A percentile compares a stretch with the other conserved stretches of the same genome.
Evolutionary conservation across 2,113 vertebrate genomes (phyloP).

Genomic region (Channa argus): DNA sequence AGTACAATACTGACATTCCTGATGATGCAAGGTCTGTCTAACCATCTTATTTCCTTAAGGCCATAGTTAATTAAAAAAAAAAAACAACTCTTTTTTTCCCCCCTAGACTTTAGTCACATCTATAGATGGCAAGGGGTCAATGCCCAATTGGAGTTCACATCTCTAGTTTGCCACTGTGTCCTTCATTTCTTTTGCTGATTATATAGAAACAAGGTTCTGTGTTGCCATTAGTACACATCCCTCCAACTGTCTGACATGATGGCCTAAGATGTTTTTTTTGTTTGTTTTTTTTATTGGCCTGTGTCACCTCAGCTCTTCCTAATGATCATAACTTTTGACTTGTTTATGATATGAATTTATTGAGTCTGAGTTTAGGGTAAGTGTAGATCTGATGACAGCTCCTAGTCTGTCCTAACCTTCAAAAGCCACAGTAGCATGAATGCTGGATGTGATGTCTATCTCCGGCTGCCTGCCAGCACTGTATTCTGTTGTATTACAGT

Average conservation of each 20-base stretch:
- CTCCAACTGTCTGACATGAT: neutral
- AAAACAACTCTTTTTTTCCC: neutral
- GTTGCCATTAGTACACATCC: neutral
- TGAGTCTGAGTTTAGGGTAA: neutral
- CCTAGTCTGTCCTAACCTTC: neutral
- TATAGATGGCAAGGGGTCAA: neutral
- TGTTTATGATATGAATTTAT: too few relatives aligned
- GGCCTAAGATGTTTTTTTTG: too few relatives aligned
- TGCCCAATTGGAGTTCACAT: neutral
- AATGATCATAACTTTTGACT: too few relatives aligned
- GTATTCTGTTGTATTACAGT: conserved; percentile 29
- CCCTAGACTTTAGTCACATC: neutral
- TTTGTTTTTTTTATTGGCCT: too few relatives aligned
- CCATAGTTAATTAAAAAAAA: neutral
- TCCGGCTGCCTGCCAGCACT: neutral
- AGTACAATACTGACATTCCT: too few relatives aligned
- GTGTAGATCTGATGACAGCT: neutral
- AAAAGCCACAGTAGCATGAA: neutral
- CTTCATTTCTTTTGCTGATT: neutral
- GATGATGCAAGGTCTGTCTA: neutral
- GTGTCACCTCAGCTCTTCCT: neutral
- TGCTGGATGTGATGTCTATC: conserved; percentile 12
- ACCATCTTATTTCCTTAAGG: neutral
- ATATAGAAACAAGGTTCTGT: neutral
- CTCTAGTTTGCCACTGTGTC: neutral